Percentiles rank a stretch among this genome's conserved stretches.
Evolutionary conservation across 2,888 invertebrate species (phyloP).

Genomic region (Hypsopygia costalis): DNA sequence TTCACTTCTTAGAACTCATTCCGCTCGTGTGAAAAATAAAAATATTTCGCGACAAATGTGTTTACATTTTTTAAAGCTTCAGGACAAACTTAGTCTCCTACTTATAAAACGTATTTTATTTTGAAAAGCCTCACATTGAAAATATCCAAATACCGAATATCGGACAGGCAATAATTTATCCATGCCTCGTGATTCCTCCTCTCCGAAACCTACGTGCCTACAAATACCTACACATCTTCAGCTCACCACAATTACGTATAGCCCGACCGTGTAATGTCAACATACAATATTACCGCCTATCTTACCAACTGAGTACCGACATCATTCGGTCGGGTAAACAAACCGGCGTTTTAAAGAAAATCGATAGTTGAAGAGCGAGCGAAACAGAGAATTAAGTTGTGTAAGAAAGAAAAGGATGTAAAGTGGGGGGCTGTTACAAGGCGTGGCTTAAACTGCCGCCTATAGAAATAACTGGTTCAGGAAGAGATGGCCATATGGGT

Average conservation of each 20-base stretch:
- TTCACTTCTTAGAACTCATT: no score
- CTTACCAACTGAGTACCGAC: constrained; percentile 42
- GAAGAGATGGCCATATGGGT: constrained; percentile 27
- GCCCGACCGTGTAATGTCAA: constrained; percentile 45
- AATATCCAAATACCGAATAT: no score
- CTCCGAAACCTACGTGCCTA: constrained; percentile 4
- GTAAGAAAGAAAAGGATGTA: constrained; percentile 43
- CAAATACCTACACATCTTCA: constrained; percentile 10
- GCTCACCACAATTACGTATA: constrained; percentile 5
- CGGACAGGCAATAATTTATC: no score
- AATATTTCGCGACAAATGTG: no score
- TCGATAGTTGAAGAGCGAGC: constrained; percentile 51
- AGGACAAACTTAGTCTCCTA: no score
- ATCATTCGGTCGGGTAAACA: constrained; percentile 67
- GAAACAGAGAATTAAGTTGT: constrained; percentile 34
- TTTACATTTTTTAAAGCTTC: no score
- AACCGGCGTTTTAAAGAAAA: constrained; percentile 43
- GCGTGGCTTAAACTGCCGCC: constrained; percentile 60
- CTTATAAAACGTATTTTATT: no score
- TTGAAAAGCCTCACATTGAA: no score
- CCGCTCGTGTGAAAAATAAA: no score
- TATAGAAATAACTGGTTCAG: constrained; percentile 34
- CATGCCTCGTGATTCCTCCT: no score
- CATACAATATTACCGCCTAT: constrained; percentile 45
- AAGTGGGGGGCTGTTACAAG: constrained; percentile 43